A percentile compares a stretch with the other conserved stretches of the same genome.
Evolutionary conservation across 1,140 invertebrate species (phyloP).

Genomic region (Pollicipes pollicipes): DNA sequence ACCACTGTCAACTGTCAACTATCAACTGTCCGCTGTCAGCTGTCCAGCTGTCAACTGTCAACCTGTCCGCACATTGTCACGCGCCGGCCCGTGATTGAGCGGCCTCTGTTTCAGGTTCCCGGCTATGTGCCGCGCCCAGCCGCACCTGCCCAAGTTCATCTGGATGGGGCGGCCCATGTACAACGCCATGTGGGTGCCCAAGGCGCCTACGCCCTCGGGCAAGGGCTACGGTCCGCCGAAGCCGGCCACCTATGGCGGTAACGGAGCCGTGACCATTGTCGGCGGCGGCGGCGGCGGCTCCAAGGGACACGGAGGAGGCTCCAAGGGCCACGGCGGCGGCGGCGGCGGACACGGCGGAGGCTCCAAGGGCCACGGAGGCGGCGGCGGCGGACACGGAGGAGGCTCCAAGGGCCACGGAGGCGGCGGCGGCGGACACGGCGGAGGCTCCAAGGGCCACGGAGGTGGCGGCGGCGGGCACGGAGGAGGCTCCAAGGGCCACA

Average conservation of each 20-base stretch:
- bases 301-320: neutral
- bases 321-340: too few relatives aligned
- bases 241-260: neutral
- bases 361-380: too few relatives aligned
- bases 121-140: neutral
- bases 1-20: too few relatives aligned
- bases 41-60: too few relatives aligned
- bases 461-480: neutral
- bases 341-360: neutral
- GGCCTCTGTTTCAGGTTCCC: neutral
- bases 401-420: neutral
- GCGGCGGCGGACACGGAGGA: neutral
- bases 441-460: neutral
- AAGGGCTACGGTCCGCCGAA: neutral
- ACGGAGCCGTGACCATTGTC: neutral
- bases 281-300: neutral
- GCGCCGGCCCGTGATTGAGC: too few relatives aligned
- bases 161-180: conserved; percentile 5
- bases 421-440: neutral
- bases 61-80: too few relatives aligned
- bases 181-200: conserved; percentile 4
- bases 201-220: neutral
- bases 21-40: too few relatives aligned
- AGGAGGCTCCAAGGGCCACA: neutral
- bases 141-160: neutral